A percentile compares a stretch with the other conserved stretches of the same genome.
These are phyloP conservation scores for Hoplias malabaricus DNA, from an alignment of 2,113 vertebrate species.

Conservation along the genomic window DNA sequence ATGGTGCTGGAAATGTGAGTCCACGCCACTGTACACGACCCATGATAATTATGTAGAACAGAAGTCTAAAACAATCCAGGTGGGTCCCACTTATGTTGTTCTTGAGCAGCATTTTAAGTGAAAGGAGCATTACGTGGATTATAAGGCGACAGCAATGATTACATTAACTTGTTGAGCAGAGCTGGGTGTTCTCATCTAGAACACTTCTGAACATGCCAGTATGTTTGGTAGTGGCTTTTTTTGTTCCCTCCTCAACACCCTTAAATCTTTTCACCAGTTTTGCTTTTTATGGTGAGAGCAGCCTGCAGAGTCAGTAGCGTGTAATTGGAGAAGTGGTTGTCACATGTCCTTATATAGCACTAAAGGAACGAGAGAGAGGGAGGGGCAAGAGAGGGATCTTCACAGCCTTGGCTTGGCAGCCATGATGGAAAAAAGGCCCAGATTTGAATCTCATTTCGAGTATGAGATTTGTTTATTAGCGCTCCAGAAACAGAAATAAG, in stretches of 20 bases:
- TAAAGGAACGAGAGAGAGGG: slow-evolving; percentile 9
- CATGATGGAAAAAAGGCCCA: slow-evolving; percentile 52
- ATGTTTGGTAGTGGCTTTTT: neutral
- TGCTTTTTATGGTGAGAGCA: slow-evolving; percentile 47
- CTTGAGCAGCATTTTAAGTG: neutral
- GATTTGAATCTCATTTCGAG: slow-evolving; percentile 43
- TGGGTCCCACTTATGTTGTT: neutral
- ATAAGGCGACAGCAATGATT: neutral
- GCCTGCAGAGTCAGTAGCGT: slow-evolving; percentile 20
- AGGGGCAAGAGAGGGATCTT: neutral
- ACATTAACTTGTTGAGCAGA: slow-evolving; percentile 5
- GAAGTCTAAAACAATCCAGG: neutral
- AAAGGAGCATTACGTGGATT: neutral
- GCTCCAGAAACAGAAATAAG: slow-evolving; percentile 36
- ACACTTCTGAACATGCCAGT: neutral
- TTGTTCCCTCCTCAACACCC: slow-evolving; percentile 23
- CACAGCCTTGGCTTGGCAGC: slow-evolving; percentile 48
- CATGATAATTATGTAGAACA: neutral
- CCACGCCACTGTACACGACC: slow-evolving; percentile 6
- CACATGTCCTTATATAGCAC: slow-evolving; percentile 57
- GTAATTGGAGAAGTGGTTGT: slow-evolving; percentile 40
- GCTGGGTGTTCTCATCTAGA: neutral
- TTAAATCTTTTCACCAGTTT: slow-evolving; percentile 46
- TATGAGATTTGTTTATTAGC: slow-evolving; percentile 42
- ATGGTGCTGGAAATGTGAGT: slow-evolving; percentile 99